These are phyloP conservation scores for Sebastes wilsoni DNA, from an alignment of 2,797 vertebrate species.

Conservation along the genomic window DNA sequence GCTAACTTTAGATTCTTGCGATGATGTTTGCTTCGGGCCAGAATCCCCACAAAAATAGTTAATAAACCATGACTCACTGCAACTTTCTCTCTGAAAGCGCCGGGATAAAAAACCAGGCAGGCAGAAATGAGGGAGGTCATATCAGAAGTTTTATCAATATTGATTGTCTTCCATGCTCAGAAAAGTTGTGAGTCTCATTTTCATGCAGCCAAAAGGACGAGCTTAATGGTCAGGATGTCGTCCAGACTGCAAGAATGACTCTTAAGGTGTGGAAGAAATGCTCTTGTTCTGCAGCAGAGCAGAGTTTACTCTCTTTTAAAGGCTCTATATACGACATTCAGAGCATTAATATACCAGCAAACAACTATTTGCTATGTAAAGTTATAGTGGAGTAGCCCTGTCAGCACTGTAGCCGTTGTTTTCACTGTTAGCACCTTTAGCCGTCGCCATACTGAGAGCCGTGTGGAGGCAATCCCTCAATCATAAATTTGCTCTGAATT, in stretches of 20 bases:
- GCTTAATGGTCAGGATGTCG: not conserved
- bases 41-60: constrained; percentile 17
- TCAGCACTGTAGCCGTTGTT: too few relatives aligned
- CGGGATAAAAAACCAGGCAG: constrained; percentile 43
- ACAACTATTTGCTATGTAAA: not conserved
- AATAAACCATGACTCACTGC: constrained; percentile 63
- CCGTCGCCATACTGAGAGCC: not conserved
- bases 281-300: not conserved
- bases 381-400: not conserved
- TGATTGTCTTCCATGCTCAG: constrained; percentile 37
- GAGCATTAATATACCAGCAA: not conserved
- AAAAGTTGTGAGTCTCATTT: constrained; percentile 44
- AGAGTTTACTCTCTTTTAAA: not conserved
- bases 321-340: not conserved
- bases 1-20: constrained; percentile 54
- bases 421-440: not conserved
- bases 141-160: constrained; percentile 57
- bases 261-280: not conserved
- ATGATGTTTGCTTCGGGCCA: constrained; percentile 47
- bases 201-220: constrained; percentile 27
- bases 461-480: not conserved
- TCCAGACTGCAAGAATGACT: constrained; percentile 1
- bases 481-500: not conserved
- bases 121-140: constrained; percentile 42
- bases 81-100: constrained; percentile 49